Percentiles rank a stretch among this genome's conserved stretches.
These are phyloP conservation scores for Microplitis demolitor DNA, from an alignment of 1,140 invertebrate genomes.

Conservation along the genomic window DNA sequence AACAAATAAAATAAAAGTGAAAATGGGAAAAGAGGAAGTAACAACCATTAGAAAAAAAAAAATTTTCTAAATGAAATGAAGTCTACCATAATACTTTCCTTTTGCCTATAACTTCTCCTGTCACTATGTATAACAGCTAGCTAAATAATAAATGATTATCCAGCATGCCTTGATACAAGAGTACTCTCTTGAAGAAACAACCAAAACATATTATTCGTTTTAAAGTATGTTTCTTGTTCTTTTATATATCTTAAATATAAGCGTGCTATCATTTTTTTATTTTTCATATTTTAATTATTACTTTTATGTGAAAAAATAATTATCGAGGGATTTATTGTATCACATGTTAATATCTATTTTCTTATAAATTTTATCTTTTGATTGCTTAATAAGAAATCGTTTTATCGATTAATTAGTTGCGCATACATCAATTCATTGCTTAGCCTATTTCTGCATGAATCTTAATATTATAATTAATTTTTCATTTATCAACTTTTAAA, in stretches of 20 bases:
- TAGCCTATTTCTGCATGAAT: not conserved
- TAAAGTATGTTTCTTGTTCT: constrained; percentile 15
- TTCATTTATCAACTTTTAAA: not conserved
- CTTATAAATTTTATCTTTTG: not conserved
- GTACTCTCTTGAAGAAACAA: not conserved
- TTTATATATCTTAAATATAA: not conserved
- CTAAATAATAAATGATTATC: constrained; percentile 53
- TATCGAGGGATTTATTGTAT: too few species aligned
- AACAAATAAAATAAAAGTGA: not conserved
- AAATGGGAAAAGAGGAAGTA: not conserved
- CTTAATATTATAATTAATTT: not conserved
- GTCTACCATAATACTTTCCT: constrained; percentile 58
- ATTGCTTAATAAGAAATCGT: not conserved
- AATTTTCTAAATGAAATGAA: constrained; percentile 3
- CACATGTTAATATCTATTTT: not conserved
- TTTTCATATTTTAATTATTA: not conserved
- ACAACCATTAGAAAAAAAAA: not conserved
- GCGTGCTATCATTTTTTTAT: not conserved
- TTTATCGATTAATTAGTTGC: not conserved
- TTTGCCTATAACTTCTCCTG: constrained; percentile 61
- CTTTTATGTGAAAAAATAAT: too few species aligned
- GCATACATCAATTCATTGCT: not conserved
- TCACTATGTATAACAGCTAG: constrained; percentile 63
- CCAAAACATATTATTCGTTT: not conserved
- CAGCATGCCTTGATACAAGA: constrained; percentile 48